A percentile compares a stretch with the other conserved stretches of the same genome.
phyloP scores from a whole-genome alignment of 1,140 invertebrate species.

The Adoxophyes honmai region DNA sequence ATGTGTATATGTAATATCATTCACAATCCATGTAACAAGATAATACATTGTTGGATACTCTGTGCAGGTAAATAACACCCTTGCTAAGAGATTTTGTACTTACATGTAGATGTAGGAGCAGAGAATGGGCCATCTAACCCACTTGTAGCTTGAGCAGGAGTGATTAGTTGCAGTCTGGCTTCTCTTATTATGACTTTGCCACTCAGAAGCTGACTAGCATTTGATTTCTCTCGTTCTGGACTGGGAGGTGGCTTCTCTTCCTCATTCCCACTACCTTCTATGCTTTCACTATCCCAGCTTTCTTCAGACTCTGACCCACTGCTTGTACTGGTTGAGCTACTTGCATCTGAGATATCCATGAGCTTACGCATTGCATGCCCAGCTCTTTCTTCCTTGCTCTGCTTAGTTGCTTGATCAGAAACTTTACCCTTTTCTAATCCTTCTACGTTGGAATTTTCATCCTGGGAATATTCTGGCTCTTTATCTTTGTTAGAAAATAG shows the following conservation, averaged over 20 bases:
- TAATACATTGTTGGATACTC: too few species aligned
- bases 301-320: slow-evolving; percentile 72
- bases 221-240: slow-evolving; percentile 72
- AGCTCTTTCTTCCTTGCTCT: slow-evolving; percentile 55
- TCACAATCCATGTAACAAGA: too few species aligned
- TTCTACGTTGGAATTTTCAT: slow-evolving; percentile 67
- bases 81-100: slow-evolving; percentile 33
- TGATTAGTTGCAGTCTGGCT: slow-evolving; percentile 82
- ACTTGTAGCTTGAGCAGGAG: slow-evolving; percentile 66
- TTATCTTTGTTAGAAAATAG: slow-evolving; percentile 60
- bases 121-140: slow-evolving; percentile 83
- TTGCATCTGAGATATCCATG: slow-evolving; percentile 70
- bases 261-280: slow-evolving; percentile 76
- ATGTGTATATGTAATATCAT: too few species aligned
- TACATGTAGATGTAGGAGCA: slow-evolving; percentile 65
- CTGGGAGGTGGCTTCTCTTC: slow-evolving; percentile 58
- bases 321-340: slow-evolving; percentile 65
- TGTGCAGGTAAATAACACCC: too few species aligned
- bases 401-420: slow-evolving; percentile 40
- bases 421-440: slow-evolving; percentile 38
- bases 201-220: slow-evolving; percentile 75
- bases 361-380: slow-evolving; percentile 67
- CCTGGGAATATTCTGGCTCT: slow-evolving; percentile 51
- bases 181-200: slow-evolving; percentile 85
- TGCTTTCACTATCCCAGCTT: slow-evolving; percentile 76